These are phyloP conservation scores for Ptilorrhoa leucosticta DNA, from an alignment of 2,113 vertebrate genomes.

Conservation along the genomic window DNA sequence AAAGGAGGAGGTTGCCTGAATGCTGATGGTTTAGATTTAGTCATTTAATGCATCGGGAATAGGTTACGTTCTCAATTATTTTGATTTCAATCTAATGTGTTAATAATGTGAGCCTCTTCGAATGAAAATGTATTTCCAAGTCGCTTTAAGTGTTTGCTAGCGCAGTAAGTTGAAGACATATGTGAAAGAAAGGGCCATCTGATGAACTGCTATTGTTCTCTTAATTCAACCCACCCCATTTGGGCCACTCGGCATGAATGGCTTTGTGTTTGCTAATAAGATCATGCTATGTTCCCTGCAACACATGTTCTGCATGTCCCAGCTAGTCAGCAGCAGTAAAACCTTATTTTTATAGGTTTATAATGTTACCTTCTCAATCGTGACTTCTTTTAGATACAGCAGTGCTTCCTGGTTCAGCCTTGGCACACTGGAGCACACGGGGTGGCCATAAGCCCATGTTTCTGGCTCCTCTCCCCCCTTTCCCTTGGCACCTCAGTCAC, in stretches of 20 bases:
- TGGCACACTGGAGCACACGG: background rate
- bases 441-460: background rate
- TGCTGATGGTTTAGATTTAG: background rate
- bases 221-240: constrained; percentile 51
- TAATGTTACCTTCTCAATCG: background rate
- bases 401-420: background rate
- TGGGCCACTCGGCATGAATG: constrained; percentile 14
- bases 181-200: constrained; percentile 23
- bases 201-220: constrained; percentile 61
- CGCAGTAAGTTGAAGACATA: background rate
- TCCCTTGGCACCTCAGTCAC: background rate
- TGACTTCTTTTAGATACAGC: background rate
- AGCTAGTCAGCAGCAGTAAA: constrained; percentile 38
- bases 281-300: constrained; percentile 25
- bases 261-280: constrained; percentile 59
- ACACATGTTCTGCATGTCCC: constrained; percentile 38
- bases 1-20: background rate
- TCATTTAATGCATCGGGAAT: background rate
- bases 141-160: background rate
- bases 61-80: background rate
- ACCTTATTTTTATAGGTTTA: constrained; percentile 27
- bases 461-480: background rate
- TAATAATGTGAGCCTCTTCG: constrained; percentile 14
- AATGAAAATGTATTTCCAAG: constrained; percentile 29
- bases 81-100: constrained; percentile 29